These are phyloP conservation scores for Hyposmocoma kahamanoa DNA, from an alignment of 1,140 invertebrate genomes.

Conservation along the genomic window DNA sequence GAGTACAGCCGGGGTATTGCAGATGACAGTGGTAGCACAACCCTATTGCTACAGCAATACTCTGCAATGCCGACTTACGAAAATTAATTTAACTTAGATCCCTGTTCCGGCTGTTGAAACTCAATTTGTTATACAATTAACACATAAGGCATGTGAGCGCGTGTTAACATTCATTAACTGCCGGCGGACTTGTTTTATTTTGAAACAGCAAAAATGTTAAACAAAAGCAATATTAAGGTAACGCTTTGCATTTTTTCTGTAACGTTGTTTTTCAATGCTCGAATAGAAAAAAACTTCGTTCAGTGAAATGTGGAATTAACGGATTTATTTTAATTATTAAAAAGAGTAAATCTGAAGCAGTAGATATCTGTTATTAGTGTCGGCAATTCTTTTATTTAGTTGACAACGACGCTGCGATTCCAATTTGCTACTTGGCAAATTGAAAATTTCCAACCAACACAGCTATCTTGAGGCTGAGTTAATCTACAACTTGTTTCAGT, in stretches of 20 bases:
- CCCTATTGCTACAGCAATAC: neutral
- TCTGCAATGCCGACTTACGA: neutral
- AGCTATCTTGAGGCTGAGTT: slow-evolving; percentile 1
- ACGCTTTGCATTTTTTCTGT: too few species aligned
- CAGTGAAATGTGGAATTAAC: too few species aligned
- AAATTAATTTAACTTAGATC: neutral
- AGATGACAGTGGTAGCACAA: slow-evolving; percentile 10
- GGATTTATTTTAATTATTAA: too few species aligned
- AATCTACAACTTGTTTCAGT: too few species aligned
- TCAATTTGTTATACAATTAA: too few species aligned
- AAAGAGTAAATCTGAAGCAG: neutral
- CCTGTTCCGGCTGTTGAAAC: neutral
- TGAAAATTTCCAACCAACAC: slow-evolving; percentile 11
- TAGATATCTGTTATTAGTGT: neutral
- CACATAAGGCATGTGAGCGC: too few species aligned
- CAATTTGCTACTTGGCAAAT: slow-evolving; percentile 21
- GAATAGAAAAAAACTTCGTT: too few species aligned
- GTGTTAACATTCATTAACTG: too few species aligned
- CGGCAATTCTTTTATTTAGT: slow-evolving; percentile 20
- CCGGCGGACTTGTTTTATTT: too few species aligned
- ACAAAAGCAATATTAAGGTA: too few species aligned
- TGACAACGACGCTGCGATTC: slow-evolving; percentile 9
- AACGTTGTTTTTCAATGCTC: too few species aligned
- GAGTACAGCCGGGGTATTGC: slow-evolving; percentile 8
- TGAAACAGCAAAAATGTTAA: too few species aligned